Percentiles rank a stretch among this genome's conserved stretches.
phyloP scores from a whole-genome alignment of 2,113 vertebrate species.

The Prietella phreatophila region DNA sequence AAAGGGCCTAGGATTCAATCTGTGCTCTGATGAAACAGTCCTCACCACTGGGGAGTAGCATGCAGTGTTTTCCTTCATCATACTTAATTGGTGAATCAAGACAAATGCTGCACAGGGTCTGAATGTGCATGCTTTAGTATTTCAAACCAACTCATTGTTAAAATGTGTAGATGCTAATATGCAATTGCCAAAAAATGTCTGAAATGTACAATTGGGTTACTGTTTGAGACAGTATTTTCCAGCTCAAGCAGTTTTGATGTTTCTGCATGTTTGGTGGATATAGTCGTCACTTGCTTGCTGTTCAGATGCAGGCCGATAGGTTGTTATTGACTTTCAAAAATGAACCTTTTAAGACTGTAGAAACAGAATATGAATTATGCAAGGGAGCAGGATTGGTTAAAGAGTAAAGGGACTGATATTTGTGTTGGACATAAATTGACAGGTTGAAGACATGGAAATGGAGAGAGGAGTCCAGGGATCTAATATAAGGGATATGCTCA shows the following conservation, averaged over 20 bases:
- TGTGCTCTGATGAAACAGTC: conserved; percentile 37
- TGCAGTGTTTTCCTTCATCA: conserved; percentile 27
- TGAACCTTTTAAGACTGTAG: conserved; percentile 50
- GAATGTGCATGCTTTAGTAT: conserved; percentile 3
- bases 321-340: conserved; percentile 51
- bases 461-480: not conserved
- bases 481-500: not conserved
- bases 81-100: not conserved
- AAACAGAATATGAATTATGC: conserved; percentile 57
- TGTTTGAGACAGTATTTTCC: not conserved
- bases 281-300: not conserved
- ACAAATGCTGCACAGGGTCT: not conserved
- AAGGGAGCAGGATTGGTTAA: conserved; percentile 54
- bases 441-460: not conserved
- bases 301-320: conserved; percentile 25
- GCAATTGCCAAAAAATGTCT: not conserved
- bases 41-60: conserved; percentile 8
- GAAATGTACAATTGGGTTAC: not conserved
- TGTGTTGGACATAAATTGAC: conserved; percentile 49
- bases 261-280: not conserved
- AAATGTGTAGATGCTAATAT: not conserved
- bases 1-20: conserved; percentile 29
- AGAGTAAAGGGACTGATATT: conserved; percentile 48
- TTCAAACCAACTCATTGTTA: not conserved
- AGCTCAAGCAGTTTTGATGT: not conserved